phyloP scores from a whole-genome alignment of 1,140 invertebrate species.

The Tetragonula clypearis region DNA sequence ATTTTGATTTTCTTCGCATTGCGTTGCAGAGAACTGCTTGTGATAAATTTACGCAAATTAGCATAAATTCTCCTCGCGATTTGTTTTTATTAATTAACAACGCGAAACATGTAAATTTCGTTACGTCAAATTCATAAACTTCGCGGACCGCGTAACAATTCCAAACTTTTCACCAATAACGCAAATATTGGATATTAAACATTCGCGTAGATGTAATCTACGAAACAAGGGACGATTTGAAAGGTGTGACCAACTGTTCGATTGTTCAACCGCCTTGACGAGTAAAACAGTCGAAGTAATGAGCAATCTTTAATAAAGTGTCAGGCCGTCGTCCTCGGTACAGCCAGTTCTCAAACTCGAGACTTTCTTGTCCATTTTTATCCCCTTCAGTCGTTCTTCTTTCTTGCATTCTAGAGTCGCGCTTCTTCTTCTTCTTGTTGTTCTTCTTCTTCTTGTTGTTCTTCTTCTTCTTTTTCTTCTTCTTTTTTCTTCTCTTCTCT shows the following conservation, averaged over 20 bases:
- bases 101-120: too few relatives aligned
- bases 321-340: conserved; percentile 43
- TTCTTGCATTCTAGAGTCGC: neutral
- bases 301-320: conserved; percentile 72
- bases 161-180: too few relatives aligned
- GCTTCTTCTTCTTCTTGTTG: conserved; percentile 4
- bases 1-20: too few relatives aligned
- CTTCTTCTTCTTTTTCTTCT: neutral
- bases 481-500: conserved; percentile 13
- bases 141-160: too few relatives aligned
- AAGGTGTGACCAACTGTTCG: neutral
- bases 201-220: neutral
- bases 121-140: too few relatives aligned
- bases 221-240: neutral
- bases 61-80: too few relatives aligned
- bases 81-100: too few relatives aligned
- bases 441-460: conserved; percentile 3
- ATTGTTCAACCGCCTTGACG: neutral
- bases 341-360: conserved; percentile 50
- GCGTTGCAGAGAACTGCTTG: too few relatives aligned
- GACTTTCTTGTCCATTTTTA: conserved; percentile 23
- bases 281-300: conserved; percentile 56
- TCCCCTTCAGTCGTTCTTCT: neutral
- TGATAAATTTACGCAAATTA: too few relatives aligned
- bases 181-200: too few relatives aligned